These are phyloP conservation scores for Lepus europaeus DNA, from an alignment of 2,113 vertebrate genomes.

Conservation along the genomic window DNA sequence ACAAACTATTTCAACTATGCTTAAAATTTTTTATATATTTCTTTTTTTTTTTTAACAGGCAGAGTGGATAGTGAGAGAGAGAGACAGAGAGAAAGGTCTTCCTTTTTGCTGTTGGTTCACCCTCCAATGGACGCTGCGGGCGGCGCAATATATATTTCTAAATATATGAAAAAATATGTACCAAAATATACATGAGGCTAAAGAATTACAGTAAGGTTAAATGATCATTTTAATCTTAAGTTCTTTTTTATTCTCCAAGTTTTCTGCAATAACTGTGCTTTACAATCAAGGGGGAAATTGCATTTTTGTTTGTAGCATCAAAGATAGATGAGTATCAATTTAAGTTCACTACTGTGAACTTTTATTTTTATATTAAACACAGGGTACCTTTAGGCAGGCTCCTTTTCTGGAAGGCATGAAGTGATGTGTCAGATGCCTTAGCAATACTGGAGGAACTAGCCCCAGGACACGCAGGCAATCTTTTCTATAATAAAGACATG, in stretches of 20 bases:
- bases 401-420: slow-evolving; percentile 15
- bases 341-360: neutral
- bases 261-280: slow-evolving; percentile 45
- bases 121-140: too few species aligned
- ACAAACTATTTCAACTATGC: slow-evolving; percentile 9
- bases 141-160: slow-evolving; percentile 2
- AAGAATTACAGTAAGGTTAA: slow-evolving; percentile 49
- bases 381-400: slow-evolving; percentile 40
- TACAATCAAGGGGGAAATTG: slow-evolving; percentile 18
- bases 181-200: neutral
- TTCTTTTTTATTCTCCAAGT: slow-evolving; percentile 53
- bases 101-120: too few species aligned
- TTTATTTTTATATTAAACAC: slow-evolving; percentile 43
- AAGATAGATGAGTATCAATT: neutral
- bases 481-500: slow-evolving; percentile 78
- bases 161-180: slow-evolving; percentile 41
- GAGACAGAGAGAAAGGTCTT: too few species aligned
- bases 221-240: neutral
- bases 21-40: slow-evolving; percentile 47
- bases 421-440: slow-evolving; percentile 46
- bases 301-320: slow-evolving; percentile 39
- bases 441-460: slow-evolving; percentile 47
- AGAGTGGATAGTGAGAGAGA: too few species aligned
- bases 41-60: neutral
- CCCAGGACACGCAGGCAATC: slow-evolving; percentile 44